phyloP scores from a whole-genome alignment of 2,113 vertebrate species.

The Alethe castanea region DNA sequence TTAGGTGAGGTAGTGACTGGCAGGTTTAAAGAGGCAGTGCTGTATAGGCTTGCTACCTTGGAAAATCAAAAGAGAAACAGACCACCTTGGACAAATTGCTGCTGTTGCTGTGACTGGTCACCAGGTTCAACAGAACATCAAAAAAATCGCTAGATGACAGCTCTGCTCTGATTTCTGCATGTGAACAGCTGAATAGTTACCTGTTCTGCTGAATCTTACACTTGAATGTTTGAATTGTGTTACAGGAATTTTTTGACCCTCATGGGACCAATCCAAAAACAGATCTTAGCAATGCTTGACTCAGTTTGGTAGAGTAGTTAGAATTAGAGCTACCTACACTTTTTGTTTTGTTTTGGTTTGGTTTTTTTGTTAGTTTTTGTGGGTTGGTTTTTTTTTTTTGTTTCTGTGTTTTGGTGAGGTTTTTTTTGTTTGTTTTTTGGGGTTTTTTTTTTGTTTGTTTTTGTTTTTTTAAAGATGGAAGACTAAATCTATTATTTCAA shows the following conservation, averaged over 20 bases:
- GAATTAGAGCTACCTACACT: neutral
- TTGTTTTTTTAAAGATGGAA: neutral
- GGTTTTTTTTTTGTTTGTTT: neutral
- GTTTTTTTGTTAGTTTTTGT: no score
- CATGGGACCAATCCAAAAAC: neutral
- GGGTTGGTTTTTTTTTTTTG: no score
- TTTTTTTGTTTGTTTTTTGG: no score
- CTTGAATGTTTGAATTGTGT: neutral
- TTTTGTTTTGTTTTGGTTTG: neutral
- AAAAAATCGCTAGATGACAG: neutral
- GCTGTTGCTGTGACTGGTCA: neutral
- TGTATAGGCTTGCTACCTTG: neutral
- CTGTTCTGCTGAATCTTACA: neutral
- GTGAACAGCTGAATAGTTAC: neutral
- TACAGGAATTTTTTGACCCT: neutral
- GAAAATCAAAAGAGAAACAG: neutral
- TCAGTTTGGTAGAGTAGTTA: neutral
- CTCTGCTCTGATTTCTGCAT: neutral
- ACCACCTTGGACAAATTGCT: neutral
- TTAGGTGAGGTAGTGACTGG: neutral
- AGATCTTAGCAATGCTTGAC: neutral
- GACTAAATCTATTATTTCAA: neutral
- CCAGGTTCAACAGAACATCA: neutral
- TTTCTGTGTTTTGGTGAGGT: neutral
- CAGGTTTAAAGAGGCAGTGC: neutral